Evolutionary conservation across 2,888 invertebrate genomes (phyloP).

Genomic region (Noctua janthina): DNA sequence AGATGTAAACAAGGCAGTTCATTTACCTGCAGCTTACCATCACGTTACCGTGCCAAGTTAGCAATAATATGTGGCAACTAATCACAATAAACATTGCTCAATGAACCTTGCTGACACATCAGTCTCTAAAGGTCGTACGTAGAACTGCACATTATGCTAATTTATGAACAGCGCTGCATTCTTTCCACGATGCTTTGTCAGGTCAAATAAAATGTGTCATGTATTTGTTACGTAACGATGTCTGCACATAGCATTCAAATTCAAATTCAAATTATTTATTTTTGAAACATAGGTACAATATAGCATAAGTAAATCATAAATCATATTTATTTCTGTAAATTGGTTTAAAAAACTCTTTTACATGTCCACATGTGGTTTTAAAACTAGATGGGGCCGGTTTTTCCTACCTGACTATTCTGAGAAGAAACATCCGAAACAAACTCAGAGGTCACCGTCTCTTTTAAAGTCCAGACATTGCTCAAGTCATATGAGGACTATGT

Average conservation of each 20-base stretch:
- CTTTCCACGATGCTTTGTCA: not conserved
- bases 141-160: not conserved
- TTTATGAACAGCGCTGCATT: not conserved
- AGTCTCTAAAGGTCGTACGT: not conserved
- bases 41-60: not conserved
- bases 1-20: not conserved
- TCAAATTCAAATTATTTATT: too few species aligned
- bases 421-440: too few species aligned
- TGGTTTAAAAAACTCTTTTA: too few species aligned
- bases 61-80: not conserved
- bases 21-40: not conserved
- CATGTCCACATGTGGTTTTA: too few species aligned
- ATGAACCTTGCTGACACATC: constrained; percentile 9
- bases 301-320: too few species aligned
- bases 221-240: not conserved
- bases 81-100: constrained; percentile 11
- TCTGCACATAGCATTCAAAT: not conserved
- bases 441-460: too few species aligned
- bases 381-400: too few species aligned
- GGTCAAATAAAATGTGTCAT: not conserved
- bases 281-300: too few species aligned
- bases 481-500: too few species aligned
- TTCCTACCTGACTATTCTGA: too few species aligned
- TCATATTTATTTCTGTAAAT: too few species aligned
- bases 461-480: too few species aligned